These are phyloP conservation scores for Troides helena DNA, from an alignment of 2,888 invertebrate species.

Conservation along the genomic window DNA sequence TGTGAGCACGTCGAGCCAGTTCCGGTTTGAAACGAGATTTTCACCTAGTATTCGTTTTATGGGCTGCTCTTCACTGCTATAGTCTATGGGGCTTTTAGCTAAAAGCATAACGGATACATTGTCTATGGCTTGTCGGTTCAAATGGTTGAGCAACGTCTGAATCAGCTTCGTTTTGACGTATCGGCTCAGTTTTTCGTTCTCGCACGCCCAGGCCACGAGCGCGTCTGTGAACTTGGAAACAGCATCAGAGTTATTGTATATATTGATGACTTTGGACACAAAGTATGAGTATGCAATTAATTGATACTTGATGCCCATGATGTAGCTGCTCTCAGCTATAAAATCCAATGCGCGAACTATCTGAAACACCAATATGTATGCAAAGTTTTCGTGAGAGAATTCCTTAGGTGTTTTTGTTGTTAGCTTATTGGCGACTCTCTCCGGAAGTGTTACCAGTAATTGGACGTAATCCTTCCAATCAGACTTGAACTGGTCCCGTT, in stretches of 20 bases:
- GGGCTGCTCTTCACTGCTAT: slow-evolving; percentile 55
- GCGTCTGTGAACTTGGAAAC: slow-evolving; percentile 78
- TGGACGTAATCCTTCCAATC: slow-evolving; percentile 81
- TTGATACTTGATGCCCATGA: slow-evolving; percentile 53
- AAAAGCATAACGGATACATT: slow-evolving; percentile 79
- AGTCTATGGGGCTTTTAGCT: slow-evolving; percentile 69
- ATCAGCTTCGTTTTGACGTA: slow-evolving; percentile 67
- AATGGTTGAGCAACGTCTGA: slow-evolving; percentile 72
- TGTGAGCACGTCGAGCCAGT: slow-evolving; percentile 84
- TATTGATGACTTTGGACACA: slow-evolving; percentile 81
- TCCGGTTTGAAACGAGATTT: slow-evolving; percentile 67
- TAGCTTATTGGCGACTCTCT: slow-evolving; percentile 84
- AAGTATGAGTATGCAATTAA: slow-evolving; percentile 75
- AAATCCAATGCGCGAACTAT: slow-evolving; percentile 82
- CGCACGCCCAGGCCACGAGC: slow-evolving; percentile 74
- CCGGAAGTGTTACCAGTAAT: slow-evolving; percentile 84
- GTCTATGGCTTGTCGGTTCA: slow-evolving; percentile 82
- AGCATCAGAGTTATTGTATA: slow-evolving; percentile 72
- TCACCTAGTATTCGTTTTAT: slow-evolving; percentile 76
- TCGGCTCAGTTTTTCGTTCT: slow-evolving; percentile 47
- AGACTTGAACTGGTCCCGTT: slow-evolving; percentile 38
- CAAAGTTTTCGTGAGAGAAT: slow-evolving; percentile 80
- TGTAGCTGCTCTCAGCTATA: slow-evolving; percentile 66
- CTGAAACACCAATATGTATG: slow-evolving; percentile 81
- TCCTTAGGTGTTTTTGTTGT: slow-evolving; percentile 77